Percentiles rank a stretch among this genome's conserved stretches.
phyloP scores from a whole-genome alignment of 2,888 invertebrate species.

The Pandemis cinnamomeana region DNA sequence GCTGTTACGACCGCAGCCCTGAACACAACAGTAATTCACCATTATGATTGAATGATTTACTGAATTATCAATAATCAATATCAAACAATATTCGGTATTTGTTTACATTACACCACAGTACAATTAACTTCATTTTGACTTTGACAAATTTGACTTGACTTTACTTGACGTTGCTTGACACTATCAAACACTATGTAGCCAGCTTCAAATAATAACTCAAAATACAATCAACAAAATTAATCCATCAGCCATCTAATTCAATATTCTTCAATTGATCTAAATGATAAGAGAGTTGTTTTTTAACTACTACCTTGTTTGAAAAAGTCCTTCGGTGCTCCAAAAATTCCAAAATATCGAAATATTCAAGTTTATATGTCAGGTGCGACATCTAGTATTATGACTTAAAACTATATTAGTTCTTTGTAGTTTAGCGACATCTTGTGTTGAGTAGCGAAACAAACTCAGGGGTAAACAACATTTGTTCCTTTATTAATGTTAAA shows the following conservation, averaged over 20 bases:
- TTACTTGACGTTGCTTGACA: too few species aligned
- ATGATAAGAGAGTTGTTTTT: too few species aligned
- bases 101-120: not conserved
- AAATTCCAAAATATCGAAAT: not conserved
- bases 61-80: not conserved
- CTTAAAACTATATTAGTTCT: not conserved
- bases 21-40: constrained; percentile 78
- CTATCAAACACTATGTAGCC: too few species aligned
- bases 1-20: constrained; percentile 71
- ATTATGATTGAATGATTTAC: constrained; percentile 47
- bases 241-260: too few species aligned
- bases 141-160: too few species aligned
- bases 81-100: not conserved
- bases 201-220: too few species aligned
- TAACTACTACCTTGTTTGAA: too few species aligned
- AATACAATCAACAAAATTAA: too few species aligned
- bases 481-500: not conserved
- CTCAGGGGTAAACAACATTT: constrained; percentile 22
- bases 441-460: constrained; percentile 26
- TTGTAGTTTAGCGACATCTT: constrained; percentile 8
- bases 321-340: too few species aligned
- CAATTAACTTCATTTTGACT: not conserved
- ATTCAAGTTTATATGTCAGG: not conserved
- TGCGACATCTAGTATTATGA: constrained; percentile 8
- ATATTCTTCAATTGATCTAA: too few species aligned